Conservation (phyloP, 2,888 invertebrate species). For the Acleris cristana region DNA sequence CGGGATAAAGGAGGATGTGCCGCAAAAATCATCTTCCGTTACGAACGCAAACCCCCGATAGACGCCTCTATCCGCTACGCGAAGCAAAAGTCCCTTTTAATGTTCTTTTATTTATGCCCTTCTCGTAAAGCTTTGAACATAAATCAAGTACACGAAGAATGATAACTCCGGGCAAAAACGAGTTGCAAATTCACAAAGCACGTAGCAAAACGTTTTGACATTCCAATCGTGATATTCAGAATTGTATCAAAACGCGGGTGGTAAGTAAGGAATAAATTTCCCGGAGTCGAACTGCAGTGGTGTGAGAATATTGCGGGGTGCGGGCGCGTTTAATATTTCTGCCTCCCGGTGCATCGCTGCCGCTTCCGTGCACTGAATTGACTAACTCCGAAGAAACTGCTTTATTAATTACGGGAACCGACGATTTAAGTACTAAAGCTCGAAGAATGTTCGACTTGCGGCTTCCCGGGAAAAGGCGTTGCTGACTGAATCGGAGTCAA, state of each 20-base stretch:
- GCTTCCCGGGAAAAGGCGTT: constrained; percentile 23
- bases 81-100: constrained; percentile 8
- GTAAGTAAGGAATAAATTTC: constrained; percentile 43
- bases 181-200: constrained; percentile 29
- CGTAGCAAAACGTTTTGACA: constrained; percentile 38
- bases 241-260: constrained; percentile 48
- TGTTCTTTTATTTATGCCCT: constrained; percentile 26
- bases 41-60: constrained; percentile 12
- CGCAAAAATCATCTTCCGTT: constrained; percentile 50
- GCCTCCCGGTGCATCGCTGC: constrained; percentile 35
- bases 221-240: constrained; percentile 40
- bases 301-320: constrained; percentile 40
- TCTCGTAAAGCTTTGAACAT: constrained; percentile 28
- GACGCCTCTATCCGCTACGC: constrained; percentile 22
- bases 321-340: constrained; percentile 44
- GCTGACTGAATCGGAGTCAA: constrained; percentile 28
- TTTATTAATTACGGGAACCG: constrained; percentile 37
- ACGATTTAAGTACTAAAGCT: constrained; percentile 28
- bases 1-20: constrained; percentile 55
- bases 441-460: constrained; percentile 34
- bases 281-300: constrained; percentile 41
- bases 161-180: constrained; percentile 21
- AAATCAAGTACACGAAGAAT: constrained; percentile 23
- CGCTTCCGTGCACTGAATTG: constrained; percentile 35
- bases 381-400: constrained; percentile 38